These are phyloP conservation scores for Neoscelio sp. DNA, from an alignment of 2,888 invertebrate genomes.

Conservation along the genomic window DNA sequence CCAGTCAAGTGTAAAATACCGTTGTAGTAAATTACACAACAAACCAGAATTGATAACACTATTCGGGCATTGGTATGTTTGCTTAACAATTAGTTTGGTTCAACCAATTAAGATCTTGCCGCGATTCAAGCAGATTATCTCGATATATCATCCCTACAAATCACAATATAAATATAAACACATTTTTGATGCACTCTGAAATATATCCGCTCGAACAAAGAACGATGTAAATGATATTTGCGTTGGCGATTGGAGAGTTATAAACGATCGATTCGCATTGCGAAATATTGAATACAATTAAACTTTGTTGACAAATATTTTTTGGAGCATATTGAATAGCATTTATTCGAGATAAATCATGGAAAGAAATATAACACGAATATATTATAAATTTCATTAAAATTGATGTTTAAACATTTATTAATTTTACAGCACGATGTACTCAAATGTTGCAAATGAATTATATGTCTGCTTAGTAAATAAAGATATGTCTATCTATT, in stretches of 20 bases:
- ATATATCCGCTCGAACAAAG: constrained; percentile 6
- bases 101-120: constrained; percentile 50
- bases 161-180: constrained; percentile 23
- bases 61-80: constrained; percentile 38
- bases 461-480: no score
- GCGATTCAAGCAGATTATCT: constrained; percentile 42
- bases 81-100: constrained; percentile 53
- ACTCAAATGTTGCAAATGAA: no score
- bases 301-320: no score
- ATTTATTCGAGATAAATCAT: no score
- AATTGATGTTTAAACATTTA: no score
- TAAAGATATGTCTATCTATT: no score
- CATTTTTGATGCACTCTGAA: constrained; percentile 20
- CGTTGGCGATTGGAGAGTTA: constrained; percentile 2
- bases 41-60: constrained; percentile 43
- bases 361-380: no score
- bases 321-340: no score
- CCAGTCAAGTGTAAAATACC: constrained; percentile 43
- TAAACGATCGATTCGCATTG: neutral
- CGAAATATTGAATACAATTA: no score
- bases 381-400: no score
- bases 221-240: constrained; percentile 6
- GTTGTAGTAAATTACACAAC: constrained; percentile 49
- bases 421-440: no score
- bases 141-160: constrained; percentile 30